Evolutionary conservation across 2,113 vertebrate species (phyloP), one percentile per base, ranked within the genome.

Genomic region (Calidris pygmaea): DNA sequence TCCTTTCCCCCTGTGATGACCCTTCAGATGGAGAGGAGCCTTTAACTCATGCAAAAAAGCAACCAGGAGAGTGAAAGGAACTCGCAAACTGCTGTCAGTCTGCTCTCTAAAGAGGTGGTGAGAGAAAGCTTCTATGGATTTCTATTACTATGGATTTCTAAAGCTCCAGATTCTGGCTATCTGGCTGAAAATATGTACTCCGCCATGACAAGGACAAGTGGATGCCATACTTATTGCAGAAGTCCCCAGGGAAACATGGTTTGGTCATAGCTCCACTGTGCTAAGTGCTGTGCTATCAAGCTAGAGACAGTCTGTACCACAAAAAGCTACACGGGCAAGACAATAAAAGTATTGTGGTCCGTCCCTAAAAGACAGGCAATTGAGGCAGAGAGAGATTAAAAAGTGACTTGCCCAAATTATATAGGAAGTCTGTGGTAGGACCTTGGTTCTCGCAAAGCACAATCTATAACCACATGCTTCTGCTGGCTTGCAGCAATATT

Each of bases 241-340:
- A 72, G 22, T 75, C 84, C 43, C 60, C 39, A 52, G 53, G 34
- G 73, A 89, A 84, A 60, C 1, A 26, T 3, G 3, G 27, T 93
- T 86, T 85, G 14, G 14, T 95, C 62, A 48, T 39, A 82, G 16
- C 14, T 72, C 52, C 53, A 7, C 34, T 85, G 27, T 72, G 39
- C 34, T 75, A 84, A 92, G 27, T 48, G 48, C 34, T 72, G 13
- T 89, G 52, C 35, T 91, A 75, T 91, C 85, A 87, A 87, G 83
- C 53, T 89, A 89, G 91, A 97, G 94, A 96, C 87, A 94, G 89
- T 96, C 96, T 96, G 37, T 50, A 90, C 91, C 94, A 89, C 96
- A 96, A 91, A 85, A 82, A 89, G 52, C 77, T 62, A 75, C 77
- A 68, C 35, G 62, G 43, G 30, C 65, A 95, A 82, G 43, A 82